Evolutionary conservation across 1,140 invertebrate genomes (phyloP).

Genomic region (Watersipora subatra): DNA sequence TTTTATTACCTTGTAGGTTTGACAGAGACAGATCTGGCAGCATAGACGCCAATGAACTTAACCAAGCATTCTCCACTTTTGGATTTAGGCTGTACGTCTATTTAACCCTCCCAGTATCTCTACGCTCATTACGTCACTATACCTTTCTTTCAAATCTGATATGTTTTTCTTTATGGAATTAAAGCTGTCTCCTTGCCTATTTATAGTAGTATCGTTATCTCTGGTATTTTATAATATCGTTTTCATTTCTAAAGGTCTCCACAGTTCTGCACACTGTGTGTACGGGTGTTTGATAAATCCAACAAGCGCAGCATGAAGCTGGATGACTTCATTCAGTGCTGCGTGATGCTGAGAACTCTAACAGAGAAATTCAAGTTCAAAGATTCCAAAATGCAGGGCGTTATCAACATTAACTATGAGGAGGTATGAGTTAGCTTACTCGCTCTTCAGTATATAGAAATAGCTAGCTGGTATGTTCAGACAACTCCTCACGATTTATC

Average conservation of each 20-base stretch:
- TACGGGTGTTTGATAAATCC: conserved; percentile 31
- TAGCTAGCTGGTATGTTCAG: no score
- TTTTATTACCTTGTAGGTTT: conserved; percentile 37
- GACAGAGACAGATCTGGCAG: conserved; percentile 39
- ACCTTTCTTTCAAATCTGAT: no score
- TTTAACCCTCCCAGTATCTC: no score
- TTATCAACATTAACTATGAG: conserved; percentile 34
- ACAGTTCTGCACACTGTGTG: conserved; percentile 31
- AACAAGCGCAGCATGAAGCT: conserved; percentile 32
- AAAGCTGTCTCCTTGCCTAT: no score
- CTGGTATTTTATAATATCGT: no score
- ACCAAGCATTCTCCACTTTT: conserved; percentile 35
- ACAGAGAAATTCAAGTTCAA: conserved; percentile 37
- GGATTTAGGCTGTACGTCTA: conserved; percentile 40
- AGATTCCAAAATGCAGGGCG: conserved; percentile 27
- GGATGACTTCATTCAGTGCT: conserved; percentile 42
- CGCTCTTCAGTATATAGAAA: no score
- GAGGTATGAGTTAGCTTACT: conserved; percentile 20
- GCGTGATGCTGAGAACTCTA: conserved; percentile 38
- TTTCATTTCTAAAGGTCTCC: conserved; percentile 27
- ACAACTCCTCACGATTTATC: no score
- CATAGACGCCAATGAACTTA: conserved; percentile 36
- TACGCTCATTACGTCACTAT: no score
- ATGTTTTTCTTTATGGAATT: no score
- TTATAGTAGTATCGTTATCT: no score